phyloP scores from a whole-genome alignment of 2,797 vertebrate species.

The Salarias fasciatus region DNA sequence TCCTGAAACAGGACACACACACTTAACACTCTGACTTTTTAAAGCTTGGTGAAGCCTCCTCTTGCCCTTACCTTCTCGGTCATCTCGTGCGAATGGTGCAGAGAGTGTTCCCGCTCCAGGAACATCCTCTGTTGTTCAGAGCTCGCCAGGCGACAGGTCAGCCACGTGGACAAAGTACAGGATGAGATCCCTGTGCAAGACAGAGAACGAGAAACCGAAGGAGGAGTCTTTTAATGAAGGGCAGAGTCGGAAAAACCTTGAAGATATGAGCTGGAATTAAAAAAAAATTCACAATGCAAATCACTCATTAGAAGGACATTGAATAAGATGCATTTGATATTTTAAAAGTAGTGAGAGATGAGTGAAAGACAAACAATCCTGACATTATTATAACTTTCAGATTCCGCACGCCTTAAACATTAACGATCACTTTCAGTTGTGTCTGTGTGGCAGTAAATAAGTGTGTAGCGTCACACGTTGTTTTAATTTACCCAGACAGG shows the following conservation, averaged over 20 bases:
- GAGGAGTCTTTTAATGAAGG: too few species aligned
- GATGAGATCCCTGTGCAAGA: conserved; percentile 86
- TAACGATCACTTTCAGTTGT: background rate
- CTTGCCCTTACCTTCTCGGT: conserved; percentile 91
- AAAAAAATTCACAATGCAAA: too few species aligned
- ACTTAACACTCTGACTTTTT: background rate
- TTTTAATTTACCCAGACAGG: conserved; percentile 86
- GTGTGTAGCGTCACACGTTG: background rate
- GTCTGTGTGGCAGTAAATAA: background rate
- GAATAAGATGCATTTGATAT: too few species aligned
- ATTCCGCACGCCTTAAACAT: background rate
- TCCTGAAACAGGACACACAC: conserved; percentile 82
- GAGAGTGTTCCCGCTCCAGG: conserved; percentile 95
- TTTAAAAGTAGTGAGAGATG: too few species aligned
- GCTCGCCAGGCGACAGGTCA: conserved; percentile 96
- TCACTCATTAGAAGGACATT: too few species aligned
- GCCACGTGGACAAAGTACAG: conserved; percentile 96
- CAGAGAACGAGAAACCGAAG: conserved; percentile 3
- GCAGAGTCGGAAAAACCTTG: too few species aligned
- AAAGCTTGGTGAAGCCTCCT: background rate
- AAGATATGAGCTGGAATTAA: too few species aligned
- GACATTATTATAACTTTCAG: too few species aligned
- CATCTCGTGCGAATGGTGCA: conserved; percentile 99
- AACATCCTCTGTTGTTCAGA: conserved; percentile 99
- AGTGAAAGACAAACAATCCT: too few species aligned